Evolutionary conservation across 2,113 vertebrate genomes (phyloP), one percentile per base, ranked within the genome.

Genomic region (Columbina picui): DNA sequence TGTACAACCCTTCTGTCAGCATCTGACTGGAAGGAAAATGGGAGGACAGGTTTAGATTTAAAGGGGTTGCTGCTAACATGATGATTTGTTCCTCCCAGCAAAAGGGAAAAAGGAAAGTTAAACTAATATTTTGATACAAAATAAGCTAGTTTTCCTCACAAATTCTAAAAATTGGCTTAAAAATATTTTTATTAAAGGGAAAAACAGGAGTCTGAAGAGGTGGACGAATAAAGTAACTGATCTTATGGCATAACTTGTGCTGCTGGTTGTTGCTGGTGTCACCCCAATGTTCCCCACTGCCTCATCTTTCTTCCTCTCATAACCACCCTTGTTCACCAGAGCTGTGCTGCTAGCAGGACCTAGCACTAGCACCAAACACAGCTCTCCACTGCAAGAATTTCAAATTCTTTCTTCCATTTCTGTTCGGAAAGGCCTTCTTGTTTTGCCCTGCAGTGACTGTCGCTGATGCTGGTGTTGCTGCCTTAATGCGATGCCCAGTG

Each of bases 401-500:
- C 1, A 2, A 60, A 55, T 90, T 43, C 18, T 59, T 90, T 43
- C 18, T 59, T 41, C 21, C 5, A 10, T 27, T 84, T 68, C 39
- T 93, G 39, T 52, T 38, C 55, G 52, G 60, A n/a, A 47, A 55
- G 23, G 14, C 3, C 30, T 67, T 7, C 30, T 56, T 55, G 2
- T 41, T 67, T 53, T 76, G 45, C n/a, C 18, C 25, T 69, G 55
- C 43, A 60, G 49, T 14, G 39, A 25, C 53, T 43, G 19, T 18
- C 1, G 2, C 47, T 38, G 78, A 22, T 0, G 3, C 14, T 30
- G 36, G 6, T 34, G 23, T 11, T 3, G 0, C 21, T 57, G 38
- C 17, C 34, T 19, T 68, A 50, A 52, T 3, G 36, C 39, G 39
- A 9, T 5, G 70, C 23, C 13, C 52, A 39, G 52, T 30, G 57